Evolutionary conservation across 2,113 vertebrate species (phyloP).

Genomic region (Struthidea cinerea): DNA sequence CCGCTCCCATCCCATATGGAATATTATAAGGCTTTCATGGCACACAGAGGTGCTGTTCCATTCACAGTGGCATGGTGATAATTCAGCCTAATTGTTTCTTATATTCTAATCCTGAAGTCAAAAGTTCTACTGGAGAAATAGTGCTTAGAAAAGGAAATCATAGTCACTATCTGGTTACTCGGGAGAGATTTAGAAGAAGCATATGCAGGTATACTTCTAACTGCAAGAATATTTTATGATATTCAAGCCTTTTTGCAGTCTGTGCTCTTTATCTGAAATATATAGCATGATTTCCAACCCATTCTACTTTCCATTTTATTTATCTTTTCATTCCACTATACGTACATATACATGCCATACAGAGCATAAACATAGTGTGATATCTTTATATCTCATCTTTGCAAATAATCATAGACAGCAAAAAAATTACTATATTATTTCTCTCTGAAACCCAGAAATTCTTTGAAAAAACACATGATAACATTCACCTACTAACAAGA

Average conservation of each 20-base stretch:
- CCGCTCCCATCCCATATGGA: fast-evolving
- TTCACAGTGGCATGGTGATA: neutral
- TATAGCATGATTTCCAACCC: neutral
- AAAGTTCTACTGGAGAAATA: neutral
- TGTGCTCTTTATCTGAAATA: neutral
- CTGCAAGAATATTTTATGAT: neutral
- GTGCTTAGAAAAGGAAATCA: neutral
- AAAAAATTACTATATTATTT: neutral
- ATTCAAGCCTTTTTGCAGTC: neutral
- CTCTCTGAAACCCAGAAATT: neutral
- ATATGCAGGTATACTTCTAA: neutral
- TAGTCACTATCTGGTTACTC: neutral
- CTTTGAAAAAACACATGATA: neutral
- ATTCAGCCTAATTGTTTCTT: neutral
- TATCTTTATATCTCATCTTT: neutral
- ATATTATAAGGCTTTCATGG: neutral
- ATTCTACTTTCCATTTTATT: neutral
- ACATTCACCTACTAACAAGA: neutral
- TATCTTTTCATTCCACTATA: neutral
- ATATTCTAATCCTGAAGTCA: neutral
- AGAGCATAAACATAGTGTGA: neutral
- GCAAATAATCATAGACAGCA: neutral
- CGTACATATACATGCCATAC: neutral
- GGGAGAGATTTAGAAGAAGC: neutral
- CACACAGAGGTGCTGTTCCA: neutral